Evolutionary conservation across 1,140 invertebrate species (phyloP), one percentile per base, ranked within the genome.

Genomic region (Anastrepha ludens): DNA sequence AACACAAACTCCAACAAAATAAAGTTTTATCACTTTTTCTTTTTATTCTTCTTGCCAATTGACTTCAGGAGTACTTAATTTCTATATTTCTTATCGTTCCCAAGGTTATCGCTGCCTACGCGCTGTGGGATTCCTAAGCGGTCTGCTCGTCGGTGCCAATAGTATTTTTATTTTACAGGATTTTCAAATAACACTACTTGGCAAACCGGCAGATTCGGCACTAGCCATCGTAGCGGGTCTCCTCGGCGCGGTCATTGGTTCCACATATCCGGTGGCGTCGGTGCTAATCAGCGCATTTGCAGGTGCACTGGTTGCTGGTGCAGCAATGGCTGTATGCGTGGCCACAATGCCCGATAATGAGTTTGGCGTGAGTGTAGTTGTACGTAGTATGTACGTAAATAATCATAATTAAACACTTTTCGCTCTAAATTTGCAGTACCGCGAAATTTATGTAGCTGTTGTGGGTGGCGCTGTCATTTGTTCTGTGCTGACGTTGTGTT

Each of bases 111-210:
- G 97, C 85, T 98, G 97, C 93, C 97, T 98, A 93, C 97, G 98
- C 93, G 97, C 97, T 3, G 96, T 97, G n/a, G 97, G 98, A 95
- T 98, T 98, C 92, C 94, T 98, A 47, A 98, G 97, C 44, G 97
- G 97, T 50, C 97, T 98, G 90, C 96, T 97, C 65, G 98, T 98
- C 93, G 97, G 96, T 15, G 95, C 97, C 74, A 95, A 93, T 67
- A 90, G 88, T n/a, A 90, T 93, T 64, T 92, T 92, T 44, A 91
- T 93, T 41, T 70, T 93, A 58, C 92, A 93, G 88, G 90, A 92
- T 86, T 91, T 91, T 47, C 90, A 93, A 85, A 91, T 93, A 59
- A 92, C 91, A 15, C 89, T 92, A 50, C 88, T 93, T 65, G 92
- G 91, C 59, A 93, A 91, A 78, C 92, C 91, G 17, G 92, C 92